Percentiles rank a stretch among this genome's conserved stretches.
Evolutionary conservation across 2,888 invertebrate species (phyloP).

Genomic region (Zhengitettix transpicula): DNA sequence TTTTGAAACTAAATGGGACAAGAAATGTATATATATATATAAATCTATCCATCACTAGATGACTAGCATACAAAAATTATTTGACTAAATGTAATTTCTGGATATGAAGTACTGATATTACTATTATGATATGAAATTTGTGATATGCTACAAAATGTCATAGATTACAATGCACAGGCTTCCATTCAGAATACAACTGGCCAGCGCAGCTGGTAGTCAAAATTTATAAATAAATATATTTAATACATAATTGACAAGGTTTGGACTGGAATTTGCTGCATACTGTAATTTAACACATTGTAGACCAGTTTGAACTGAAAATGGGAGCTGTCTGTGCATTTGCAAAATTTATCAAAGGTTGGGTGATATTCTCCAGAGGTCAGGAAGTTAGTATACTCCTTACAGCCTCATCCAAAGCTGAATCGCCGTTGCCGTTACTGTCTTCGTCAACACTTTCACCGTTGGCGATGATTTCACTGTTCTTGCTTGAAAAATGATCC

Average conservation of each 20-base stretch:
- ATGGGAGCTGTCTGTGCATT: not conserved
- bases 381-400: constrained; percentile 35
- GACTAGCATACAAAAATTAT: too few relatives aligned
- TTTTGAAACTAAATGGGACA: too few relatives aligned
- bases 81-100: too few relatives aligned
- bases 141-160: not conserved
- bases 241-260: not conserved
- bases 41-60: too few relatives aligned
- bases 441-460: not conserved
- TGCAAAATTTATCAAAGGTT: constrained; percentile 1
- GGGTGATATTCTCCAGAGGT: constrained; percentile 16
- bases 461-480: not conserved
- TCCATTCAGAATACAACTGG: not conserved
- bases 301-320: constrained; percentile 4
- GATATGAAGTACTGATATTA: too few relatives aligned
- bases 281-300: constrained; percentile 1
- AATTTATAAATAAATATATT: not conserved
- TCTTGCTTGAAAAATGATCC: not conserved
- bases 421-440: constrained; percentile 17
- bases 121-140: too few relatives aligned
- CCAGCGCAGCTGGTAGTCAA: not conserved
- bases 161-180: not conserved
- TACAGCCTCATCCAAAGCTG: constrained; percentile 32
- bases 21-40: too few relatives aligned
- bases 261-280: not conserved